Evolutionary conservation across 2,888 invertebrate genomes (phyloP).

Genomic region (Megamerina dolium): DNA sequence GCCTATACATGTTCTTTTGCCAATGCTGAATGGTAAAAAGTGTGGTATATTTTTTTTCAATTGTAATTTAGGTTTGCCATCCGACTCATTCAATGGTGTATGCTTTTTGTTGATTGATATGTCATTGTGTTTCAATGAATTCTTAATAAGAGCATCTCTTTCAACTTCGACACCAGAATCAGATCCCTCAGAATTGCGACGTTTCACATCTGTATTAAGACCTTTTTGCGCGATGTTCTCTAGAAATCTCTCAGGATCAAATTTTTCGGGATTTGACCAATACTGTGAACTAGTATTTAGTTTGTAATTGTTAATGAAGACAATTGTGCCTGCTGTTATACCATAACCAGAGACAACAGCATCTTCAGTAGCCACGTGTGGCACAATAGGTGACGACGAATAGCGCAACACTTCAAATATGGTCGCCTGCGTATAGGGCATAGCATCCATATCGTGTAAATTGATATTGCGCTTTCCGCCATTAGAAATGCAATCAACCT

Average conservation of each 20-base stretch:
- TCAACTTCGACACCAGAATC: constrained; percentile 57
- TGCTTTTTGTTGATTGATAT: not conserved
- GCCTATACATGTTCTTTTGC: constrained; percentile 80
- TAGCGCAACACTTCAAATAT: constrained; percentile 73
- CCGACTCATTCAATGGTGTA: not conserved
- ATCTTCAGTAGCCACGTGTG: constrained; percentile 77
- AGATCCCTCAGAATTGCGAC: constrained; percentile 50
- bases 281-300: constrained; percentile 67
- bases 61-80: constrained; percentile 30
- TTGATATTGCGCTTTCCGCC: constrained; percentile 52
- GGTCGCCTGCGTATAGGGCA: constrained; percentile 78
- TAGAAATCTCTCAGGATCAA: constrained; percentile 71
- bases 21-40: constrained; percentile 80
- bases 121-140: not conserved
- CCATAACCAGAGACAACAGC: constrained; percentile 65
- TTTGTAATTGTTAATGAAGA: constrained; percentile 79
- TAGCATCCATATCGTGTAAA: constrained; percentile 59
- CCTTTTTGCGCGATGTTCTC: constrained; percentile 35
- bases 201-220: constrained; percentile 4
- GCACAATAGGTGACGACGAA: constrained; percentile 83
- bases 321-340: constrained; percentile 70
- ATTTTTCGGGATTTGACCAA: constrained; percentile 67
- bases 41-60: constrained; percentile 59
- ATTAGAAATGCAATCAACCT: constrained; percentile 59
- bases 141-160: constrained; percentile 22